Conservation (phyloP, 1,140 invertebrate species). For the Drosophila teissieri region DNA sequence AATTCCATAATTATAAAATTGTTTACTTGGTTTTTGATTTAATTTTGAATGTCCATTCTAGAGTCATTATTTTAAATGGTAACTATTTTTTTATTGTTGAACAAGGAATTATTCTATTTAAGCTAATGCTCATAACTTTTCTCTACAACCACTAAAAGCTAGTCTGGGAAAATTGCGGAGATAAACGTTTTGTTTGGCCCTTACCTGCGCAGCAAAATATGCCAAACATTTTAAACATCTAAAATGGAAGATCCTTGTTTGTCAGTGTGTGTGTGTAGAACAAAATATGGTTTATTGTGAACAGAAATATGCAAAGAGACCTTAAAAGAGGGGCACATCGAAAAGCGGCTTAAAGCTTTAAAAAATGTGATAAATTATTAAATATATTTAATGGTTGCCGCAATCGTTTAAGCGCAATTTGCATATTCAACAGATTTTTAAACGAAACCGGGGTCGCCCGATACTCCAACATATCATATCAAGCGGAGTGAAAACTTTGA, state of each 20-base stretch:
- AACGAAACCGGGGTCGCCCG: constrained; percentile 13
- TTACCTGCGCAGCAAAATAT: constrained; percentile 4
- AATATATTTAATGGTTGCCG: constrained; percentile 39
- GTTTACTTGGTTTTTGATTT: too few species aligned
- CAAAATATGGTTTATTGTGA: constrained; percentile 32
- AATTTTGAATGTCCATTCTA: too few species aligned
- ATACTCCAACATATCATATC: constrained; percentile 35
- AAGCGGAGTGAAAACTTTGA: constrained; percentile 41
- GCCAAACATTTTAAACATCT: constrained; percentile 20
- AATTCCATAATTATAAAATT: background rate
- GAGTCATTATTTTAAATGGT: too few species aligned
- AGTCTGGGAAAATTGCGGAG: background rate
- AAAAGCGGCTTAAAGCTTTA: constrained; percentile 43
- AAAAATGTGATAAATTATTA: constrained; percentile 50
- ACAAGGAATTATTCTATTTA: background rate
- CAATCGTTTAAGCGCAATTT: constrained; percentile 60
- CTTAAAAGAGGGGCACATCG: background rate
- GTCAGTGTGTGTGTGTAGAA: background rate
- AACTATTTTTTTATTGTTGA: background rate
- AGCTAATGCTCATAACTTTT: background rate
- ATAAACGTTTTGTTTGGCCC: constrained; percentile 1
- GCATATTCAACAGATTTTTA: constrained; percentile 57
- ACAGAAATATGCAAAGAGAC: constrained; percentile 10
- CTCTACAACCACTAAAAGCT: constrained; percentile 10
- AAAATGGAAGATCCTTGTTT: constrained; percentile 12